A percentile compares a stretch with the other conserved stretches of the same genome.
Conservation (phyloP, 2,113 vertebrate species). For the Atlantisia rogersi region DNA sequence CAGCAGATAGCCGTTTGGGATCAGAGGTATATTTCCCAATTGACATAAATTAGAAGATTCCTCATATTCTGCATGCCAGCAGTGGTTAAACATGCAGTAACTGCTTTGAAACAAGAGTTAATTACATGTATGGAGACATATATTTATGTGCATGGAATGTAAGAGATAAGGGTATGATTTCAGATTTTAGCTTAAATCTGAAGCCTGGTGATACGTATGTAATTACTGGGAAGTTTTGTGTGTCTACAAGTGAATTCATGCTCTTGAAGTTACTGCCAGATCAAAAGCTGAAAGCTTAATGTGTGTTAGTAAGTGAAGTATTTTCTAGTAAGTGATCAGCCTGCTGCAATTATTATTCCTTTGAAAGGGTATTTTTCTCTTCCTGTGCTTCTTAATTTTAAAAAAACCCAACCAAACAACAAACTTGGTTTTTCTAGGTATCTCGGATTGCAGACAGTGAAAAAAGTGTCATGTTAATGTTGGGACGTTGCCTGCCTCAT, state of each 20-base stretch:
- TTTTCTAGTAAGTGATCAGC: neutral
- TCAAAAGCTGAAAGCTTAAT: neutral
- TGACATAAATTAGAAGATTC: neutral
- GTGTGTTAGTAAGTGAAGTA: neutral
- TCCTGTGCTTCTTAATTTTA: neutral
- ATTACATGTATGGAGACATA: neutral
- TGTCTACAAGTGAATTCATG: neutral
- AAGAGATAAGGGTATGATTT: neutral
- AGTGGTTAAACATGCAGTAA: neutral
- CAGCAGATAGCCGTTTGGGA: constrained; percentile 95
- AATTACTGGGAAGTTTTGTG: neutral
- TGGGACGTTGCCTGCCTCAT: constrained; percentile 97
- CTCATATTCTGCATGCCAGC: neutral
- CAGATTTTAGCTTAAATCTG: neutral
- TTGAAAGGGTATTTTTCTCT: neutral
- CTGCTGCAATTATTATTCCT: neutral
- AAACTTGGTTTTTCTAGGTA: constrained; percentile 79
- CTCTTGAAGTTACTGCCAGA: neutral
- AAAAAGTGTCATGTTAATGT: constrained; percentile 94
- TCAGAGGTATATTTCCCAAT: constrained; percentile 85
- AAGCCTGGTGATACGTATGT: neutral
- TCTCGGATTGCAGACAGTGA: constrained; percentile 97
- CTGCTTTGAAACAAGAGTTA: neutral
- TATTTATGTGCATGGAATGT: neutral
- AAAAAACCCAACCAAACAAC: neutral